phyloP scores from a whole-genome alignment of 2,888 invertebrate genomes.

The Laspeyria flexula region DNA sequence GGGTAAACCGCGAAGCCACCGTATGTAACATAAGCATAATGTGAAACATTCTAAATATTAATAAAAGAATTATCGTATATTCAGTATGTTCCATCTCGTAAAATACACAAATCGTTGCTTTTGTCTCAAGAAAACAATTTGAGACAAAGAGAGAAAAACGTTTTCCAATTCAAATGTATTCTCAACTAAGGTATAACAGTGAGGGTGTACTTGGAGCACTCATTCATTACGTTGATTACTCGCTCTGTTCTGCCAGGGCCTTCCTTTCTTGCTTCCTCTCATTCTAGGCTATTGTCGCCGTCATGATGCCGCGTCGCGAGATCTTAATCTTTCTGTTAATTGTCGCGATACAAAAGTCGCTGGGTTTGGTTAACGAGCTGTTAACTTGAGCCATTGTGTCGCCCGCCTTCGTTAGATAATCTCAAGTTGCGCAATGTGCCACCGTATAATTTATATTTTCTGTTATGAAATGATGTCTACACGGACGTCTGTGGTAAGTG shows the following conservation, averaged over 20 bases:
- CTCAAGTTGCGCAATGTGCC: slow-evolving; percentile 29
- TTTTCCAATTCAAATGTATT: slow-evolving; percentile 36
- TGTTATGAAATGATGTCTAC: neutral
- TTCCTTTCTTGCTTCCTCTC: slow-evolving; percentile 45
- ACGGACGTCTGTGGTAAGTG: too few relatives aligned
- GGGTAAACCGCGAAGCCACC: too few relatives aligned
- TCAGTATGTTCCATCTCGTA: neutral
- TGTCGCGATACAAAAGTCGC: slow-evolving; percentile 65
- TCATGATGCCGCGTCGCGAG: slow-evolving; percentile 56
- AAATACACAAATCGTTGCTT: slow-evolving; percentile 5
- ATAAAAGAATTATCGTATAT: neutral
- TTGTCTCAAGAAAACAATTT: slow-evolving; percentile 20
- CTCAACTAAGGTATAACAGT: slow-evolving; percentile 37
- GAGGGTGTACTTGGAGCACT: slow-evolving; percentile 34
- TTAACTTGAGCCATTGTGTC: slow-evolving; percentile 70
- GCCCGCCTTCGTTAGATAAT: slow-evolving; percentile 38
- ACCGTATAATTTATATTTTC: slow-evolving; percentile 11
- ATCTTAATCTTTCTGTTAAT: slow-evolving; percentile 73
- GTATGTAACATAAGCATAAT: too few relatives aligned
- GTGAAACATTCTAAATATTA: too few relatives aligned
- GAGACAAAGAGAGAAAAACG: slow-evolving; percentile 24
- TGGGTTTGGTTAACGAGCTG: slow-evolving; percentile 70
- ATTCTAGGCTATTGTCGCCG: slow-evolving; percentile 54
- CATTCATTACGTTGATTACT: slow-evolving; percentile 53
- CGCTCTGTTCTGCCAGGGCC: slow-evolving; percentile 29